Conservation (phyloP, 2,797 vertebrate species). For the Mus caroli region DNA sequence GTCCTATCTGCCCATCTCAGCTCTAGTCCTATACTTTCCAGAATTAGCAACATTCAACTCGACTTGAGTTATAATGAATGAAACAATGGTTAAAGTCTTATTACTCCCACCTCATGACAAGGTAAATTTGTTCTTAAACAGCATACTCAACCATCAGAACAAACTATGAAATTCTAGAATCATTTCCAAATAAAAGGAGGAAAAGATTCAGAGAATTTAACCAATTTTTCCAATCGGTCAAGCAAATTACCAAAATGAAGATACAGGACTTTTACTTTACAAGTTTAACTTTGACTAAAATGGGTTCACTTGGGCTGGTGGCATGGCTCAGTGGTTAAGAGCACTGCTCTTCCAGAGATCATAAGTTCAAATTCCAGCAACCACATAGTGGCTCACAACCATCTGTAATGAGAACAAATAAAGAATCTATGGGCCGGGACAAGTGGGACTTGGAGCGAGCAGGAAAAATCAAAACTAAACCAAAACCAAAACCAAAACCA, state of each 20-base stretch:
- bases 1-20: constrained; percentile 17
- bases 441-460: too few relatives aligned
- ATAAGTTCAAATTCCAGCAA: too few relatives aligned
- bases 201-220: constrained; percentile 49
- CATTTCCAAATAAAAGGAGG: constrained; percentile 32
- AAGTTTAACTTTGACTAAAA: constrained; percentile 23
- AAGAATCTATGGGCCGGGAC: too few relatives aligned
- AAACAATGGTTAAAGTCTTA: constrained; percentile 32
- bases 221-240: constrained; percentile 23
- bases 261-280: background rate
- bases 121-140: constrained; percentile 46
- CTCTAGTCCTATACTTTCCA: constrained; percentile 35
- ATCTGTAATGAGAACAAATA: too few relatives aligned
- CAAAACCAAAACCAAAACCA: too few relatives aligned
- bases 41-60: constrained; percentile 11
- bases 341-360: too few relatives aligned
- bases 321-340: too few relatives aligned
- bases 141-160: constrained; percentile 44
- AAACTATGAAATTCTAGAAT: constrained; percentile 23
- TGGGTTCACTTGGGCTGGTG: constrained; percentile 16
- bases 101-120: constrained; percentile 28
- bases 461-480: too few relatives aligned
- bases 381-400: too few relatives aligned
- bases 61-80: background rate
- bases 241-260: constrained; percentile 25